phyloP scores from a whole-genome alignment of 2,888 invertebrate genomes.

The Cephonodes hylas region DNA sequence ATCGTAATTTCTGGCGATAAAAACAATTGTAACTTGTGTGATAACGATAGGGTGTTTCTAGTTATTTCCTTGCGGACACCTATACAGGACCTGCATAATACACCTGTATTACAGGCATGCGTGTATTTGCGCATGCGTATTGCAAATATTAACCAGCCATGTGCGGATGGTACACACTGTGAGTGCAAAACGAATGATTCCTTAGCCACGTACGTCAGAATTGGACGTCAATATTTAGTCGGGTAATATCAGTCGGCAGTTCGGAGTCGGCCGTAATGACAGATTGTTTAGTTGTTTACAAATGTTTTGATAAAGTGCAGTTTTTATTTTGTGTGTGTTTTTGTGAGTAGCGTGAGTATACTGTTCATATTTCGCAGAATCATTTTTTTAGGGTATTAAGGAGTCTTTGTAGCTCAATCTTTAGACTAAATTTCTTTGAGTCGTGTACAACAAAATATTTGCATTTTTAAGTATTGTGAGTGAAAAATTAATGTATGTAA shows the following conservation, averaged over 20 bases:
- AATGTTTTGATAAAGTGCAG: constrained; percentile 18
- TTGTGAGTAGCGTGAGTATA: background rate
- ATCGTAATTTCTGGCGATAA: no score
- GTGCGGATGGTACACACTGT: background rate
- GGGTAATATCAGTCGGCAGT: background rate
- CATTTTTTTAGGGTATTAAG: no score
- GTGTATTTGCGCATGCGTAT: constrained; percentile 30
- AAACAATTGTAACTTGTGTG: no score
- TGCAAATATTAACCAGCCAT: constrained; percentile 11
- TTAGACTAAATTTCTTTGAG: no score
- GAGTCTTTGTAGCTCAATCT: no score
- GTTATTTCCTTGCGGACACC: no score
- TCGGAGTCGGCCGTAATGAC: background rate
- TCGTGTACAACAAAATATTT: no score
- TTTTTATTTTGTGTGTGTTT: background rate
- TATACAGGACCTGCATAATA: no score
- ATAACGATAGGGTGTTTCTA: no score
- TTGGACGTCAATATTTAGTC: background rate
- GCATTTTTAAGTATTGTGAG: no score
- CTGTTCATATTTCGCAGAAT: background rate
- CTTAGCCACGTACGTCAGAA: background rate
- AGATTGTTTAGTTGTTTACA: constrained; percentile 22
- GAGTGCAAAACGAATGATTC: background rate
- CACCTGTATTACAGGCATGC: constrained; percentile 31
- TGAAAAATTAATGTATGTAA: no score